Evolutionary conservation across 2,113 vertebrate genomes (phyloP).

Genomic region (Syngnathoides biaculeatus): DNA sequence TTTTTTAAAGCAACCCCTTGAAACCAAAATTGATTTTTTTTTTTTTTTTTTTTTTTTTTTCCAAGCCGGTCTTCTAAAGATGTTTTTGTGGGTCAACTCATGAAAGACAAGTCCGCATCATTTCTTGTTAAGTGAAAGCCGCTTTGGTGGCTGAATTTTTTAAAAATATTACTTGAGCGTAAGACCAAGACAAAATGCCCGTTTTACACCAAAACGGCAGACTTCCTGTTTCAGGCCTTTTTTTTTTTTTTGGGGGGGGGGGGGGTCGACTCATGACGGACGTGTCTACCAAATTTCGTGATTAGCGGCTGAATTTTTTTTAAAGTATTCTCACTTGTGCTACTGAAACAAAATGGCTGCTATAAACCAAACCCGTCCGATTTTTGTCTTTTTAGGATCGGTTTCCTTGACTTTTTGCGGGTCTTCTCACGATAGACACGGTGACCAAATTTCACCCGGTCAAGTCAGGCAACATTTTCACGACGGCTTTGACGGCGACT

Average conservation of each 20-base stretch:
- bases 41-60: no score
- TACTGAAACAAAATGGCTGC: neutral
- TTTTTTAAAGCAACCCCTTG: neutral
- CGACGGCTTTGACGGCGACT: neutral
- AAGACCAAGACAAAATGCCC: neutral
- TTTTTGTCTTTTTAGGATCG: neutral
- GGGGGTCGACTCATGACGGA: neutral
- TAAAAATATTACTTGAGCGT: neutral
- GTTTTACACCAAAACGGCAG: neutral
- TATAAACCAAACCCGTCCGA: neutral
- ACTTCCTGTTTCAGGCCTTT: neutral
- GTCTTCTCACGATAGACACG: neutral
- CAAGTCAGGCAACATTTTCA: neutral
- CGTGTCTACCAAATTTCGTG: neutral
- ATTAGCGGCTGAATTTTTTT: no score
- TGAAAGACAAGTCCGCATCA: no score
- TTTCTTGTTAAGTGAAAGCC: neutral
- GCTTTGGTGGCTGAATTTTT: neutral
- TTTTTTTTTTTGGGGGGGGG: no score
- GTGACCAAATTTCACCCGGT: neutral
- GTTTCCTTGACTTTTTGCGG: neutral
- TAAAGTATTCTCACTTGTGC: no score
- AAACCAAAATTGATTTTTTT: neutral
- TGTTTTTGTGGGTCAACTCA: no score
- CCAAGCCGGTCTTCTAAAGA: neutral